A percentile compares a stretch with the other conserved stretches of the same genome.
phyloP scores from a whole-genome alignment of 2,888 invertebrate genomes.

The Eupeodes latifasciatus region DNA sequence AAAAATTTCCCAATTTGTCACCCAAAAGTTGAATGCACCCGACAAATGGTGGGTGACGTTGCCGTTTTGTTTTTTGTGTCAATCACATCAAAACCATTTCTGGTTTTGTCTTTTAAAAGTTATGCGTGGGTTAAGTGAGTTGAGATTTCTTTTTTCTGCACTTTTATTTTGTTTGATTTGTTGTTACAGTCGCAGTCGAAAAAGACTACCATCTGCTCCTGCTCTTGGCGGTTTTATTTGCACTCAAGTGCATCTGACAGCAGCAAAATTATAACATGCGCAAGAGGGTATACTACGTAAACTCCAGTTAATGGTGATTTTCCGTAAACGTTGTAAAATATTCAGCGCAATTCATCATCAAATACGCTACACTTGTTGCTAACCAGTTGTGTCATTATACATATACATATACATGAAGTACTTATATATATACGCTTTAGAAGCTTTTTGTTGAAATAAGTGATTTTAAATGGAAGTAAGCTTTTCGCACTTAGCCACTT shows the following conservation, averaged over 20 bases:
- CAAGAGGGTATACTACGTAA: not conserved
- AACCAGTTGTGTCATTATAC: constrained; percentile 17
- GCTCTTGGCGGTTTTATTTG: not conserved
- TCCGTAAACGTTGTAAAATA: constrained; percentile 50
- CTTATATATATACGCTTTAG: too few relatives aligned
- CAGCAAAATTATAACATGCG: not conserved
- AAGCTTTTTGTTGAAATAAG: not conserved
- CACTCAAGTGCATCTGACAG: constrained; percentile 7
- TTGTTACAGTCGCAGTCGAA: too few relatives aligned
- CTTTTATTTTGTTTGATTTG: too few relatives aligned
- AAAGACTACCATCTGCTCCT: not conserved
- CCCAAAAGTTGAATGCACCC: too few relatives aligned
- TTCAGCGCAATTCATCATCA: constrained; percentile 36
- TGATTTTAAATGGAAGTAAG: constrained; percentile 7
- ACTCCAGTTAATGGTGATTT: constrained; percentile 38
- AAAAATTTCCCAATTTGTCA: too few relatives aligned
- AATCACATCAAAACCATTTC: too few relatives aligned
- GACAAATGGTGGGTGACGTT: too few relatives aligned
- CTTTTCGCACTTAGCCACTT: constrained; percentile 11
- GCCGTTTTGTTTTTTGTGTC: too few relatives aligned
- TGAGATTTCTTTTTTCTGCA: too few relatives aligned
- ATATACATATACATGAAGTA: not conserved
- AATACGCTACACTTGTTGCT: constrained; percentile 45
- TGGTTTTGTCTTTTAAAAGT: too few relatives aligned
- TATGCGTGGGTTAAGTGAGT: too few relatives aligned